Percentiles rank a stretch among this genome's conserved stretches.
phyloP scores from a whole-genome alignment of 2,113 vertebrate species.

The Triplophysa tibetana region DNA sequence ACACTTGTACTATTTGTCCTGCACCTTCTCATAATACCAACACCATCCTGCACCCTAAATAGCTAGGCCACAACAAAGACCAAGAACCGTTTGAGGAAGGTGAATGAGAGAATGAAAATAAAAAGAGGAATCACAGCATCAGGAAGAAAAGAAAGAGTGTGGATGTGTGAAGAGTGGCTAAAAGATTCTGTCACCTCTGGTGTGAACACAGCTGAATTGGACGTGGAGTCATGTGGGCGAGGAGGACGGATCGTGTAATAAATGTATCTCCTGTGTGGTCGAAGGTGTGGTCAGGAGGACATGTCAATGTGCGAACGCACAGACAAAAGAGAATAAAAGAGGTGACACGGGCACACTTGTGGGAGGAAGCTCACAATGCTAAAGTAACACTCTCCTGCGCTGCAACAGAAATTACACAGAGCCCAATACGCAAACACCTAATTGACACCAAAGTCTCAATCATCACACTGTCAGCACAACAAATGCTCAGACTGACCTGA shows the following conservation, averaged over 20 bases:
- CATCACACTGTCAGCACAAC: conserved; percentile 64
- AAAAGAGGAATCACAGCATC: conserved; percentile 45
- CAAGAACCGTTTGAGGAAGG: conserved; percentile 20
- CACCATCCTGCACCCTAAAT: conserved; percentile 39
- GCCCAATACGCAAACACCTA: conserved; percentile 59
- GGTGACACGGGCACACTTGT: conserved; percentile 50
- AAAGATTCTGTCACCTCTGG: conserved; percentile 70
- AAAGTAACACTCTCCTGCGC: conserved; percentile 49
- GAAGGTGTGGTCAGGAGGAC: conserved; percentile 22
- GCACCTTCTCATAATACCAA: conserved; percentile 45
- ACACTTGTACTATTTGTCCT: conserved; percentile 51
- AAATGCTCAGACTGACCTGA: conserved; percentile 51
- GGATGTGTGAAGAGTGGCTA: conserved; percentile 67
- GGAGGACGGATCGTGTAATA: conserved; percentile 38
- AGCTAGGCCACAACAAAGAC: conserved; percentile 42
- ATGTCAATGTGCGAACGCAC: conserved; percentile 1
- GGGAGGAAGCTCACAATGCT: conserved; percentile 31
- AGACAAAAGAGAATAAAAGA: conserved; percentile 29
- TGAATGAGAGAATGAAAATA: conserved; percentile 43
- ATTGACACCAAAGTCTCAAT: conserved; percentile 65
- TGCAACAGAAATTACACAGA: conserved; percentile 44
- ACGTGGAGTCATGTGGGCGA: conserved; percentile 36
- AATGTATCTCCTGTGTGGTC: conserved; percentile 41
- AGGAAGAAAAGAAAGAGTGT: conserved; percentile 23
- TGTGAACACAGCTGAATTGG: conserved; percentile 64